Conservation (phyloP, 64 coral and sea anemone species). For the Dendrophyllia cribrosa region DNA sequence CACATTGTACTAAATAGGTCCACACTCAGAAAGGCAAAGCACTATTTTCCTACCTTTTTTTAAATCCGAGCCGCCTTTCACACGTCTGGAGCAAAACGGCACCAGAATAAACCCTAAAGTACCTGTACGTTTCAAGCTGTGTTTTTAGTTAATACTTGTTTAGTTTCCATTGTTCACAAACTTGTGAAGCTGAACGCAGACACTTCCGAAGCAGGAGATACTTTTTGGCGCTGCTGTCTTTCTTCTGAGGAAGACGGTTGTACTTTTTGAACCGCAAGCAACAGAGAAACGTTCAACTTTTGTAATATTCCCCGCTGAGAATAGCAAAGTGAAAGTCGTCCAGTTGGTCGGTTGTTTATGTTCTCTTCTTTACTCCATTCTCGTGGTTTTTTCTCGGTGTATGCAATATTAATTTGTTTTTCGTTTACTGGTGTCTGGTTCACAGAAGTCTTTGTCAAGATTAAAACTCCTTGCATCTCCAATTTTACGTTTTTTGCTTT, state of each 20-base stretch:
- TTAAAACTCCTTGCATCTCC: background rate
- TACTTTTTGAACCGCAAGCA: background rate
- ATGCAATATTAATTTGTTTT: constrained; percentile 57
- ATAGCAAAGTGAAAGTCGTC: constrained; percentile 10
- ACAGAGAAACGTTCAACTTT: background rate
- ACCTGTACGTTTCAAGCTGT: constrained; percentile 52
- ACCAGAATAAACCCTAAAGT: background rate
- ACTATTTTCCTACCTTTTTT: background rate
- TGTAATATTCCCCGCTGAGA: constrained; percentile 16
- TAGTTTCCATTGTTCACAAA: constrained; percentile 11
- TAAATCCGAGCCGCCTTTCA: background rate
- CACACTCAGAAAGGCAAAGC: background rate
- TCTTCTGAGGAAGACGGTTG: background rate
- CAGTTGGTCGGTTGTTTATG: constrained; percentile 26
- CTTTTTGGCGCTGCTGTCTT: background rate
- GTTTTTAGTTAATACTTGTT: constrained; percentile 36
- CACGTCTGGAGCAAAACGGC: background rate
- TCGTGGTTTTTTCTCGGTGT: background rate
- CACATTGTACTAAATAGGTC: background rate
- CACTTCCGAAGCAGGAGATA: background rate
- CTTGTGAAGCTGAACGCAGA: background rate
- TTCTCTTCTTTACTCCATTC: background rate
- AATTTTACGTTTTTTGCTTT: background rate
- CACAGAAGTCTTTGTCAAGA: background rate
- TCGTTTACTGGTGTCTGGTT: constrained; percentile 39